Base-by-base conservation (phyloP, 2,888 invertebrate genomes). In the Odontomyia ornata region DNA sequence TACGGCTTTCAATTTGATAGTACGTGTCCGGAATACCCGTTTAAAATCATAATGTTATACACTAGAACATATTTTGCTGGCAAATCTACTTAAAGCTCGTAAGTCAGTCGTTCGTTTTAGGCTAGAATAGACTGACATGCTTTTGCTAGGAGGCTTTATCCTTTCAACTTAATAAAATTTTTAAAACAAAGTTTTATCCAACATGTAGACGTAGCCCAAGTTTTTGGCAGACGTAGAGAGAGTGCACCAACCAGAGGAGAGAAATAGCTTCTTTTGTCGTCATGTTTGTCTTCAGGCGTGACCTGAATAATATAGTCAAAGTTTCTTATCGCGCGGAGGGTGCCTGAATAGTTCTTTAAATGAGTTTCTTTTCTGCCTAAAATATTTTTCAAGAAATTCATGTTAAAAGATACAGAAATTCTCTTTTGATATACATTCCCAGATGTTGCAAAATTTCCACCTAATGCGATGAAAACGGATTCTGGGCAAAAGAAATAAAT, bases 1-100 rank as follows among this genome's bases (percentile, higher is more conserved):
- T 75, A 60, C 47, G 64, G 47, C 75, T 36, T 75, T 75, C 75
- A 75, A 46, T 75, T 75, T 75, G 30, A 64, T 65, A 75, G 64
- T 43, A 75, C 75, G 75, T 75, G 75, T 60, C 47, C 64, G 21
- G 75, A 57, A 75, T 75, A 46, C 69, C 25, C 46, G 46, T 69
- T 69, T 69, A 69, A 69, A 69, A 69, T 69, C 69, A 69, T 69
- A 69, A 69, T 69, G 25, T 47, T 69, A 27, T 47, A 11, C 27
- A 47, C 69, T 13, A 23, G 46, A 69, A 69, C 69, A 69, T 47
- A 69, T 69, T 69, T 69, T 69, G 13, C 47, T 30, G 30, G 46
- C 18, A 25, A 69, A 69, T 69, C 69, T 47, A 69, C 47, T 69
- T 46, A 46, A 69, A 69, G 13, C 67, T 46, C 47, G 46, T 47